These are phyloP conservation scores for Xenentodon cancila DNA, from an alignment of 2,797 vertebrate species.

Conservation along the genomic window DNA sequence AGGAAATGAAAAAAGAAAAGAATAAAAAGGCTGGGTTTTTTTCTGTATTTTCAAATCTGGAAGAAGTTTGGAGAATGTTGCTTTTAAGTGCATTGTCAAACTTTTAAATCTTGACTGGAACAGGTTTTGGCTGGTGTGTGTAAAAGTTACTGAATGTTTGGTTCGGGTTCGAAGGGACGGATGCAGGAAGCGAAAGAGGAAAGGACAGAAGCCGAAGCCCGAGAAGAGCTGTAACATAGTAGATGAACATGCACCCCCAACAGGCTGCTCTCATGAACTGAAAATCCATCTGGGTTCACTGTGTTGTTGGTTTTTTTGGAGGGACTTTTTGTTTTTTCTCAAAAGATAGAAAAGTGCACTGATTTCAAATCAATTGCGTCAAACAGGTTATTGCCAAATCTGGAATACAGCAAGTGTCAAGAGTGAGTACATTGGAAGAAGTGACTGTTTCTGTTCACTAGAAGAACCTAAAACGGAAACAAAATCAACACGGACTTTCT, in stretches of 20 bases:
- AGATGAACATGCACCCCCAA: constrained; percentile 45
- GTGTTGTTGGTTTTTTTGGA: constrained; percentile 55
- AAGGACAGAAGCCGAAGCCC: constrained; percentile 25
- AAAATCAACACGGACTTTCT: constrained; percentile 16
- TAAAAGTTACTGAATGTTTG: constrained; percentile 45
- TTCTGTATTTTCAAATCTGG: constrained; percentile 36
- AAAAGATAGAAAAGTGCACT: constrained; percentile 47
- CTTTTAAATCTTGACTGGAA: constrained; percentile 45
- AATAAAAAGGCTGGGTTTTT: constrained; percentile 31
- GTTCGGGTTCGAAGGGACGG: constrained; percentile 46
- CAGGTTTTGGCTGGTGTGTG: constrained; percentile 28
- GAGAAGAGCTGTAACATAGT: constrained; percentile 53
- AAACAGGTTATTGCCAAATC: constrained; percentile 32
- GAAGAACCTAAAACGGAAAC: constrained; percentile 20
- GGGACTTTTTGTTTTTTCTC: neutral
- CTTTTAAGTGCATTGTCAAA: constrained; percentile 56
- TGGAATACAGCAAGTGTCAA: constrained; percentile 46
- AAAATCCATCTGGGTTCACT: constrained; percentile 70
- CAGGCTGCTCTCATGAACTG: constrained; percentile 66
- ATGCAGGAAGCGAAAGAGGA: constrained; percentile 8
- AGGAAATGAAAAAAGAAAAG: neutral
- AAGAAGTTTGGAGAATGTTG: constrained; percentile 51
- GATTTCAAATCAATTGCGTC: constrained; percentile 55
- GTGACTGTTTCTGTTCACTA: constrained; percentile 31
- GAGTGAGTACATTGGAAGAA: constrained; percentile 18